phyloP scores from a whole-genome alignment of 2,797 vertebrate species.

The Ctenosaura bakeri region DNA sequence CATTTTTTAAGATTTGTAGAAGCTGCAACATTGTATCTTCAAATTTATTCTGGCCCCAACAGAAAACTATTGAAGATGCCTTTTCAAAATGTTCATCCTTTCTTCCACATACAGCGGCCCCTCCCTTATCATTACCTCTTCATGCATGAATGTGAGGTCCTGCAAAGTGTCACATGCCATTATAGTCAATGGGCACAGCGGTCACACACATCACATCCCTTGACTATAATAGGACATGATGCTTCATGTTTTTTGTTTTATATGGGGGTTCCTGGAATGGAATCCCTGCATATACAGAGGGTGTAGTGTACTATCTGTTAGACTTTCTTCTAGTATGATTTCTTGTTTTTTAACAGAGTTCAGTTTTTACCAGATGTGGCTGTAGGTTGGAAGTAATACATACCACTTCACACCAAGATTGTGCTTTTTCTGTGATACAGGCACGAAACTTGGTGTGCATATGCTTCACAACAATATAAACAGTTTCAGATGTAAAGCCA shows the following conservation, averaged over 20 bases:
- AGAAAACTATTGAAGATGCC: neutral
- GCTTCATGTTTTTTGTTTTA: no score
- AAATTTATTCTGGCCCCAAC: neutral
- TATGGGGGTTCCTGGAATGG: no score
- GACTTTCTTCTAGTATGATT: neutral
- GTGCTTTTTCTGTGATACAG: neutral
- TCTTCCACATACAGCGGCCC: neutral
- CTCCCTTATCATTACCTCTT: no score
- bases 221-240: no score
- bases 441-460: no score
- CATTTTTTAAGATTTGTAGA: neutral
- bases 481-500: neutral
- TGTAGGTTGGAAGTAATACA: neutral
- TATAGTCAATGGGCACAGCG: no score
- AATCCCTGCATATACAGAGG: no score
- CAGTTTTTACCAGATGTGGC: neutral
- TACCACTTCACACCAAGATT: neutral
- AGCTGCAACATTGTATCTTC: neutral
- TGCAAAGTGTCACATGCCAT: no score
- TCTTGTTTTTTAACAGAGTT: neutral
- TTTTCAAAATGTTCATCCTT: neutral
- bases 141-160: no score
- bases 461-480: neutral
- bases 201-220: no score
- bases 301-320: neutral